A percentile compares a stretch with the other conserved stretches of the same genome.
Evolutionary conservation across 2,113 vertebrate species (phyloP).

Genomic region (Sinocyclocheilus grahami): DNA sequence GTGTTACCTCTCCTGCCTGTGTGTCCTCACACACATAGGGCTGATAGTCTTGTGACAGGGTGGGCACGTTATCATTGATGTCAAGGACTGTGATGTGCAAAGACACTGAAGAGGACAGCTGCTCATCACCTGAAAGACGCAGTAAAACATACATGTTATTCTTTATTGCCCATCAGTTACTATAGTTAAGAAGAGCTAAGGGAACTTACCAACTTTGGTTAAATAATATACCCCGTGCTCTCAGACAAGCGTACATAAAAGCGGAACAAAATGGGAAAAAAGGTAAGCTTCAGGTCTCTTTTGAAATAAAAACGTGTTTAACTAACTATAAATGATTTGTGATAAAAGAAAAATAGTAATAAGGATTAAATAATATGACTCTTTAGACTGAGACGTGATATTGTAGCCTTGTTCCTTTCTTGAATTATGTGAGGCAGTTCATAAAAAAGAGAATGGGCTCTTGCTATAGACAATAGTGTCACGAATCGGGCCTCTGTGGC

Average conservation of each 20-base stretch:
- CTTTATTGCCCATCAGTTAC: background rate
- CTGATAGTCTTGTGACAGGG: constrained; percentile 83
- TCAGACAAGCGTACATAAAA: background rate
- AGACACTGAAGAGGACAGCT: constrained; percentile 78
- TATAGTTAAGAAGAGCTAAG: no score
- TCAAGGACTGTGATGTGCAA: constrained; percentile 87
- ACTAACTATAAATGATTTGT: background rate
- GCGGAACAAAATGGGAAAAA: background rate
- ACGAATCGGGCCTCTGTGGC: no score
- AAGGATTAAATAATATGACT: background rate
- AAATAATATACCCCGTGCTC: background rate
- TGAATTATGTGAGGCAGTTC: background rate
- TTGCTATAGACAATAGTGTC: background rate
- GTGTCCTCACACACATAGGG: constrained; percentile 92
- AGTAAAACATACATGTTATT: background rate
- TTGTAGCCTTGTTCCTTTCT: background rate
- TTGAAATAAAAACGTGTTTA: background rate
- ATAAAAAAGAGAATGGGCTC: background rate
- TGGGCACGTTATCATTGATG: constrained; percentile 90
- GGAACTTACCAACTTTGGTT: no score
- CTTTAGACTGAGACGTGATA: background rate
- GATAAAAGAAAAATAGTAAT: background rate
- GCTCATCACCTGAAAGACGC: constrained; percentile 73
- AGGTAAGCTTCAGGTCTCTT: background rate
- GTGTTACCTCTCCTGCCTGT: constrained; percentile 82